Conservation (phyloP, 30 jellyfish, hydroid and myxozoan species). For the Hydractinia symbiolongicarpus region DNA sequence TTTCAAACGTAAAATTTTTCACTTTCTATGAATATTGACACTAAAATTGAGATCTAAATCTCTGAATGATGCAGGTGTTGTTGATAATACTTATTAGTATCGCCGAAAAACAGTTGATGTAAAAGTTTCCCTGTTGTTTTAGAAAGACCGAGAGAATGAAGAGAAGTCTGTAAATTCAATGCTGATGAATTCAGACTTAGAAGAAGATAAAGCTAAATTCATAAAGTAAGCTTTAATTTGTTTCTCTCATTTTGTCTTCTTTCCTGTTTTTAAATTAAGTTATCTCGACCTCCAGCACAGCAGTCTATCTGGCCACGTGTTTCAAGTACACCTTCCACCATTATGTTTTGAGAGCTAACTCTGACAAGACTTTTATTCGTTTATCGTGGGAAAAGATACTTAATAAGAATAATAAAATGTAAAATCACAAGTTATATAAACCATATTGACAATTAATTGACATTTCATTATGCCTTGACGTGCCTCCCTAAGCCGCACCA, state of each 20-base stretch:
- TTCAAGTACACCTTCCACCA: neutral
- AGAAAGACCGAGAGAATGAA: constrained; percentile 58
- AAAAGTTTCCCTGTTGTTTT: neutral
- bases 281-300: neutral
- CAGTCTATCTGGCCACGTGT: neutral
- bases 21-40: too few species aligned
- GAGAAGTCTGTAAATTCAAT: constrained; percentile 27
- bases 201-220: constrained; percentile 67
- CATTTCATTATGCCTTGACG: too few species aligned
- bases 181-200: constrained; percentile 22
- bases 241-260: neutral
- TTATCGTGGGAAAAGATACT: neutral
- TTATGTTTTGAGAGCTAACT: neutral
- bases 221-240: constrained; percentile 43
- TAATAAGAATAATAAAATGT: neutral
- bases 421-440: neutral
- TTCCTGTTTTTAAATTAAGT: too few species aligned
- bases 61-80: too few species aligned
- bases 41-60: too few species aligned
- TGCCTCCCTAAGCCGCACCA: too few species aligned
- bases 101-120: neutral
- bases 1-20: too few species aligned
- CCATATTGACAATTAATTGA: neutral
- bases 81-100: too few species aligned
- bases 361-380: neutral